Base-by-base conservation (phyloP, 2,113 vertebrate species). In the Columba livia region DNA sequence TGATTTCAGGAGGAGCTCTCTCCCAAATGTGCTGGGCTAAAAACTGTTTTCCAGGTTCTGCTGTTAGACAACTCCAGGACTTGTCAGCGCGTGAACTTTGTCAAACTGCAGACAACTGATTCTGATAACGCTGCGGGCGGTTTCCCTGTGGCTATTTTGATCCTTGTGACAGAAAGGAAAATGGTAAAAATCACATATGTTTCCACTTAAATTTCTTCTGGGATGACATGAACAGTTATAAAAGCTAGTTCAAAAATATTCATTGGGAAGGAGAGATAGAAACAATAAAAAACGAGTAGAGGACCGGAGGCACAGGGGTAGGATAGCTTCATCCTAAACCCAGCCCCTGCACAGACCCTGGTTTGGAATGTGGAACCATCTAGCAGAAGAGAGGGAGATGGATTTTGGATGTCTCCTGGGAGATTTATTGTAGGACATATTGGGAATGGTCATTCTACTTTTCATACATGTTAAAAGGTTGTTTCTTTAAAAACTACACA, bases 161-260 rank as follows among this genome's bases (percentile, higher is more conserved):
- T 93, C 66, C 53, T 57, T 86, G 65, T 70, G 90, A 95, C 85
- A 90, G 75, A 86, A 84, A 53, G 51, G 56, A 90, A 91, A 93
- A 95, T 77, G 64, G n/a, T 48, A 79, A 86, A 95, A 95, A 47
- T 86, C 67, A 69, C 32, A 69, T 70, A 26, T 89, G 86, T 87
- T 95, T 92, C 50, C 88, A 94, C 53, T 87, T 95, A 81, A 17
- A 53, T 61, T 95, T 66, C 21, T 83, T 94, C 72, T 95, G 61
- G 56, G 72, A 81, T 93, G 82, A 90, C 61, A 83, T 16, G 50
- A 91, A 50, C 51, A 47, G 65, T 92, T 88, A 51, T 34, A 81
- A 89, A 91, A 92, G 48, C 65, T 64, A 69, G 57, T 77, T 92
- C 40, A 51, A 8, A 10, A 79, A 62, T 95, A 83, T 94, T 88